Evolutionary conservation across 2,113 vertebrate species (phyloP), one percentile per base, ranked within the genome.

Genomic region (Motacilla tschutschensis): DNA sequence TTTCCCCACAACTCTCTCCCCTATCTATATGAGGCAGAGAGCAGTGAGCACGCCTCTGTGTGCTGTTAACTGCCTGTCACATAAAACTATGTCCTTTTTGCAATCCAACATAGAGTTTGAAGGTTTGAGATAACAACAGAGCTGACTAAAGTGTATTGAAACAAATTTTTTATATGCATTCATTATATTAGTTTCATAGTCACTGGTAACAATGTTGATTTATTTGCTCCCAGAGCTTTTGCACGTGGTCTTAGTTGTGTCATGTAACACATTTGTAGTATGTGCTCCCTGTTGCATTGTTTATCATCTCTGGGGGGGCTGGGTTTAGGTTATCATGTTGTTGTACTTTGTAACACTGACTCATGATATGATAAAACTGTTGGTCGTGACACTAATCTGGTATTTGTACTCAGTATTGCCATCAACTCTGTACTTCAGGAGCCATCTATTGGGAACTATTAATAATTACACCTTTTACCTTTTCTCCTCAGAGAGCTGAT

Each of bases 391-490:
- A 58, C 33, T 72, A 65, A 79, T 72, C 38, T 79, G 21, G 38
- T 72, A 65, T 79, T 72, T 65, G 44, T 53, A 65, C 14, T 66
- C 46, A 53, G 60, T 10, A 41, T 26, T 73, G 53, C 46, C 29
- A 73, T 40, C 53, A 79, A 47, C 25, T 65, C 38, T 20, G 60
- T 79, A 41, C 60, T 79, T 73, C 53, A 66, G 60, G 84, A 53
- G 84, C 84, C 84, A 86, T 79, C 84, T 86, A 73, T 86, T 17
- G 76, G 83, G 76, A 79, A 26, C 67, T 73, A 41, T 31, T 79
- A 73, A 66, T 79, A 86, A 86, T 59, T 79, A 66, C 84, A 86
- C 12, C 25, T 79, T 59, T 53, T 79, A 53, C 44, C 29, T 72
- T 59, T 86, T 31, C 40, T 66, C 53, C 20, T 73, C 53, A 22